Evolutionary conservation across 2,113 vertebrate genomes (phyloP), one percentile per base, ranked within the genome.

Genomic region (Mus spicilegus): DNA sequence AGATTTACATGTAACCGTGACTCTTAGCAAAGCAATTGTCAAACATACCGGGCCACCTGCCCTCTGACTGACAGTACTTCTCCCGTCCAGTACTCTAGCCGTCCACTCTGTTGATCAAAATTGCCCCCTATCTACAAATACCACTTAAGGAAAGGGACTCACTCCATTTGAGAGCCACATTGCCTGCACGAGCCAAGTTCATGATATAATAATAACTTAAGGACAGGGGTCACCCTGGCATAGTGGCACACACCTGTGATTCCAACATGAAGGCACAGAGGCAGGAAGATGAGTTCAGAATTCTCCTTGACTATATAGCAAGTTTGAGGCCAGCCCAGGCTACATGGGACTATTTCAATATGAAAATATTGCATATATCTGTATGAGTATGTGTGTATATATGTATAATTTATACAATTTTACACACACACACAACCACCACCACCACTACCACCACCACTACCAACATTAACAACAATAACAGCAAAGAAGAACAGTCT

Each of bases 101-200:
- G 75, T 30, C 17, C 13, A 81, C 70, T 93, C 80, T 75, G 17
- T 77, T 89, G 22, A 58, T 46, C 56, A 58, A 7, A 85, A 78
- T 19, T 77, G 26, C 19, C 87, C 67, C 75, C 76, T 42, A 26
- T 82, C 90, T 91, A 85, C 7, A 96, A 86, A 78, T 94, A 67
- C 20, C 26, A 7, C 26, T 51, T 46, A 69, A 56, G 61, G 28
- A 87, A 84, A 72, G 72, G 3, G 11, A 22, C 75, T 82, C n/a
- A 24, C 65, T 51, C 46, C 1, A 20, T 46, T 42, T 67, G 65
- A 89, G 22, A 81, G 63, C n/a, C 58, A 69, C 14, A 49, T 92
- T 87, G 42, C 75, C 26, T 65, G 0, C 49, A 17, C 24, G n/a
- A 88, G 42, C 28, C 92, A 94, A n/a, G 33, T 82, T 65, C n/a